phyloP scores from a whole-genome alignment of 2,888 invertebrate genomes.

The Balanococcus diminutus region DNA sequence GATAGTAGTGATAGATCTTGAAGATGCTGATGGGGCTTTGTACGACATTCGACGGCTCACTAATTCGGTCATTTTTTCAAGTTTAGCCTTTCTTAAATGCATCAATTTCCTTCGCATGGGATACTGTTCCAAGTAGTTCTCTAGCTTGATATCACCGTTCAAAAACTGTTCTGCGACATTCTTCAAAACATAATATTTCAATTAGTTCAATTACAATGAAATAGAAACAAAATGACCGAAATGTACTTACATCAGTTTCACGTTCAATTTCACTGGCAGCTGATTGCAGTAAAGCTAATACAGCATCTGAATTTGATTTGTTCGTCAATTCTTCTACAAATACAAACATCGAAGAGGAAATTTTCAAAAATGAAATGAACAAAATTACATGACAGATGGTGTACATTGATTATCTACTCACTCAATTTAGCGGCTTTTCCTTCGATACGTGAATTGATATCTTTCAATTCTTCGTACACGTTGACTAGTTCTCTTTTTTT shows the following conservation, averaged over 20 bases:
- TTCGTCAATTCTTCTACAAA: slow-evolving; percentile 43
- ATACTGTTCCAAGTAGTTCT: slow-evolving; percentile 86
- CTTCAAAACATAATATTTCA: slow-evolving; percentile 61
- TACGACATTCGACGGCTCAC: slow-evolving; percentile 62
- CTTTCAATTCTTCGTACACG: slow-evolving; percentile 72
- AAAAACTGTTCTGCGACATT: slow-evolving; percentile 80
- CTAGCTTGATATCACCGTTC: slow-evolving; percentile 72
- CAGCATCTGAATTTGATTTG: slow-evolving; percentile 75
- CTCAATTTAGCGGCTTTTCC: slow-evolving; percentile 78
- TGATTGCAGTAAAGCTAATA: slow-evolving; percentile 85
- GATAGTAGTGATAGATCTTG: background rate
- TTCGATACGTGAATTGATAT: slow-evolving; percentile 73
- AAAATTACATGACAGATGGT: too few relatives aligned
- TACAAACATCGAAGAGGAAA: too few relatives aligned
- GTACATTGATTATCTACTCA: slow-evolving; percentile 65
- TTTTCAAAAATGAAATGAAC: background rate
- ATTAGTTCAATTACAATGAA: background rate
- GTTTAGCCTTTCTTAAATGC: slow-evolving; percentile 85
- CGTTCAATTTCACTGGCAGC: slow-evolving; percentile 93
- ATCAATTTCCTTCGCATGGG: slow-evolving; percentile 75
- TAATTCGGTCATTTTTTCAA: slow-evolving; percentile 88
- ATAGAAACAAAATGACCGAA: background rate
- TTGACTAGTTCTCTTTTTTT: slow-evolving; percentile 75
- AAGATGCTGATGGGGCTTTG: background rate
- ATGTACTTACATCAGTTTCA: slow-evolving; percentile 76